A percentile compares a stretch with the other conserved stretches of the same genome.
phyloP scores from a whole-genome alignment of 2,113 vertebrate genomes.

The Empidonax alnorum region DNA sequence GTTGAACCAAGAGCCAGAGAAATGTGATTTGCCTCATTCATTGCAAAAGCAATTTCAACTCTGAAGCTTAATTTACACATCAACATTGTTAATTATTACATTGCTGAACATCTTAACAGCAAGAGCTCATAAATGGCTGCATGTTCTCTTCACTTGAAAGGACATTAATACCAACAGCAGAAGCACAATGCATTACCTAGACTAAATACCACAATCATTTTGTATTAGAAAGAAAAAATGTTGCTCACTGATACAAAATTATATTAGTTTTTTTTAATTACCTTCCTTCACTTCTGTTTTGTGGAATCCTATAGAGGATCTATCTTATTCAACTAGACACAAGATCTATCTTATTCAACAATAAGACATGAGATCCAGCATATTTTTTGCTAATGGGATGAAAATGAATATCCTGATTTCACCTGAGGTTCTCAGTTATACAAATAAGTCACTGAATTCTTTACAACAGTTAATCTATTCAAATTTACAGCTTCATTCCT shows the following conservation, averaged over 20 bases:
- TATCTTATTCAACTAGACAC: not conserved
- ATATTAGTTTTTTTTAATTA: not conserved
- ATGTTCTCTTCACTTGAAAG: conserved; percentile 28
- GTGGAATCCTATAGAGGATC: not conserved
- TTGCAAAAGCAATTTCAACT: not conserved
- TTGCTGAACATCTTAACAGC: conserved; percentile 13
- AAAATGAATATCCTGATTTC: not conserved
- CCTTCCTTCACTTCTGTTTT: not conserved
- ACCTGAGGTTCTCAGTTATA: not conserved
- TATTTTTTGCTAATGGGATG: not conserved
- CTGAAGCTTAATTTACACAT: conserved; percentile 26
- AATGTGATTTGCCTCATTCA: not conserved
- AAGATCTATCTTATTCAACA: not conserved
- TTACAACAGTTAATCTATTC: not conserved
- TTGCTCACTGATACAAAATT: not conserved
- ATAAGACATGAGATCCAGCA: not conserved
- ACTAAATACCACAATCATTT: not conserved
- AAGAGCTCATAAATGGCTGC: conserved; percentile 4
- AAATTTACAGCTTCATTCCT: not conserved
- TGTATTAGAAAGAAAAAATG: conserved; percentile 15
- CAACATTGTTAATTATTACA: conserved; percentile 38
- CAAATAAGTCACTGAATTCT: not conserved
- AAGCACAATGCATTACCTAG: conserved; percentile 23
- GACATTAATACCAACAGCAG: conserved; percentile 1
- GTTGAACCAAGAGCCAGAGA: not conserved